Evolutionary conservation across 2,113 vertebrate genomes (phyloP).

Genomic region (Jacana jacana): DNA sequence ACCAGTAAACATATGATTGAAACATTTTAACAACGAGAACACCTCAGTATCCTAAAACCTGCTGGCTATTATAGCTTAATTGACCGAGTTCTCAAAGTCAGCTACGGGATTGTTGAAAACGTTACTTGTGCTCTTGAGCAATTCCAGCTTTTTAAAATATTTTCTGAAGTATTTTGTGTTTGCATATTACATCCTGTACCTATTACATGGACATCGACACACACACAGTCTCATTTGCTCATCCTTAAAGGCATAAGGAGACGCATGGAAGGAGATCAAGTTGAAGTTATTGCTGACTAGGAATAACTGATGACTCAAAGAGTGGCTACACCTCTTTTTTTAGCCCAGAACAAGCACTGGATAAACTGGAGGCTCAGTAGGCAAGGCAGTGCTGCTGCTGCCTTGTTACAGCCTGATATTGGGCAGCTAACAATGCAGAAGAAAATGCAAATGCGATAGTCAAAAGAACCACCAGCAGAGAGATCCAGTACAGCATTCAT

Average conservation of each 20-base stretch:
- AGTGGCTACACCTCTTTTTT: neutral
- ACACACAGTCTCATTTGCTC: neutral
- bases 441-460: neutral
- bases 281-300: neutral
- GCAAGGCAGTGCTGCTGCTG: neutral
- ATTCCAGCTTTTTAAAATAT: neutral
- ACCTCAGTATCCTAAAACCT: neutral
- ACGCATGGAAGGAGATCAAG: neutral
- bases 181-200: neutral
- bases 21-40: neutral
- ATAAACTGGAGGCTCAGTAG: neutral
- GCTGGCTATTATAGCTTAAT: neutral
- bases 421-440: neutral
- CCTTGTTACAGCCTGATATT: neutral
- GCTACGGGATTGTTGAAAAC: neutral
- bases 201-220: neutral
- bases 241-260: neutral
- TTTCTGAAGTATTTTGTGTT: neutral
- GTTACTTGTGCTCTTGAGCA: neutral
- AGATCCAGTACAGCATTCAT: neutral
- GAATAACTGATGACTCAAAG: neutral
- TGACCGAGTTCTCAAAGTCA: neutral
- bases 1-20: neutral
- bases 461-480: neutral
- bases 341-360: neutral